phyloP scores from a whole-genome alignment of 2,113 vertebrate genomes.

The Mus pahari region DNA sequence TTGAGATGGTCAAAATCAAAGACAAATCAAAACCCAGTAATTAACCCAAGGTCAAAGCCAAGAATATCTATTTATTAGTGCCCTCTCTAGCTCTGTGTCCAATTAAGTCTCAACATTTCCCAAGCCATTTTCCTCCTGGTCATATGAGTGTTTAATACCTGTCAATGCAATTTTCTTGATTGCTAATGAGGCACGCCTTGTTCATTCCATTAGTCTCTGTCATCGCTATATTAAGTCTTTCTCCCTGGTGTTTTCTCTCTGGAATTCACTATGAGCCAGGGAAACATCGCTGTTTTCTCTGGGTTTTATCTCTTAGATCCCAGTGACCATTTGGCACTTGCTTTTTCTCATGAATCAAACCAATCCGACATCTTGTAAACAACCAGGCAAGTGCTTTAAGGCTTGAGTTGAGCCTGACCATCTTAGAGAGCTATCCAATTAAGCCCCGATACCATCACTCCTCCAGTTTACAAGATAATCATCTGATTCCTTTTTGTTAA shows the following conservation, averaged over 20 bases:
- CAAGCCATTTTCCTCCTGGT: conserved; percentile 13
- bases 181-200: conserved; percentile 52
- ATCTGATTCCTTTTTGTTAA: conserved; percentile 80
- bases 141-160: conserved; percentile 44
- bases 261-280: neutral
- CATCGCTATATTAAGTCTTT: conserved; percentile 60
- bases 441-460: conserved; percentile 64
- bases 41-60: conserved; percentile 44
- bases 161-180: conserved; percentile 67
- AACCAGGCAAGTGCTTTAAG: conserved; percentile 51
- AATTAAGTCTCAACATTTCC: conserved; percentile 51
- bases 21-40: conserved; percentile 2
- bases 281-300: neutral
- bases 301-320: neutral
- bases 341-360: conserved; percentile 61
- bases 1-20: conserved; percentile 39
- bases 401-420: conserved; percentile 49
- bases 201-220: conserved; percentile 59
- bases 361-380: conserved; percentile 34
- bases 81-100: conserved; percentile 36
- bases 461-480: conserved; percentile 78
- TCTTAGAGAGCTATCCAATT: conserved; percentile 69
- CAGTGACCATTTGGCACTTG: conserved; percentile 23
- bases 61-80: conserved; percentile 50
- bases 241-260: conserved; percentile 10